Base-by-base conservation (phyloP, 2,888 invertebrate species). In the Eupeodes latifasciatus region DNA sequence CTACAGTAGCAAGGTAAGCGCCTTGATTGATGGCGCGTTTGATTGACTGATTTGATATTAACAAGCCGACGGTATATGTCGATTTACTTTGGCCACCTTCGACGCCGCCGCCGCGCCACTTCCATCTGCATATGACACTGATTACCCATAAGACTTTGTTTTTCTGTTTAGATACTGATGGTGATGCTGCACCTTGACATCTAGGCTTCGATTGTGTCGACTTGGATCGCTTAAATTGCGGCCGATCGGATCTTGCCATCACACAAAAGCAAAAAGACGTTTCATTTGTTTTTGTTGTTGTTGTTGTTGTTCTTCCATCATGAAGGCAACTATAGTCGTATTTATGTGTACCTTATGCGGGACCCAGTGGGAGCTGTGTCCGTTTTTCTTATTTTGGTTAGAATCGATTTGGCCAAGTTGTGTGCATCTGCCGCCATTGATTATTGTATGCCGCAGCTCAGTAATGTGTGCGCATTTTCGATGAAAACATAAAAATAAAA, bases 401-500 rank as follows among this genome's bases (percentile, higher is more conserved):
- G 62, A 62, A 81, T 44, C 55, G 67, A 85, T 85, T 86, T 82
- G 74, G 57, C 44, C 27, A 55, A n/a, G 34, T 44, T 62, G 77
- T 83, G 84, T 92, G 90, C 92, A 92, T 92, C 92, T 92, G 91
- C 92, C 92, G 92, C 90, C 91, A 89, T 90, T 91, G 92, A 92
- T 92, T 91, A 82, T 57, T 72, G 27, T 71, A 14, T 57, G 57
- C 81, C 77, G 44, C 72, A 51, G 91, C 77, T 36, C 72, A 51
- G 91, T 47, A 47, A 47, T 72, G 47, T 59, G 91, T 91, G 91
- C 91, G 55, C 71, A 49, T 49, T 91, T 92, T 91, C 92, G 91
- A 92, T 92, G 92, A 92, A 92, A 92, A 92, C 92, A 92, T 92
- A 92, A 92, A 92, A 92, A 92, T 92, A 92, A 92, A 92, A 92